Evolutionary conservation across 2,797 vertebrate species (phyloP), one percentile per base, ranked within the genome.

Genomic region (Lagorchestes hirsutus): DNA sequence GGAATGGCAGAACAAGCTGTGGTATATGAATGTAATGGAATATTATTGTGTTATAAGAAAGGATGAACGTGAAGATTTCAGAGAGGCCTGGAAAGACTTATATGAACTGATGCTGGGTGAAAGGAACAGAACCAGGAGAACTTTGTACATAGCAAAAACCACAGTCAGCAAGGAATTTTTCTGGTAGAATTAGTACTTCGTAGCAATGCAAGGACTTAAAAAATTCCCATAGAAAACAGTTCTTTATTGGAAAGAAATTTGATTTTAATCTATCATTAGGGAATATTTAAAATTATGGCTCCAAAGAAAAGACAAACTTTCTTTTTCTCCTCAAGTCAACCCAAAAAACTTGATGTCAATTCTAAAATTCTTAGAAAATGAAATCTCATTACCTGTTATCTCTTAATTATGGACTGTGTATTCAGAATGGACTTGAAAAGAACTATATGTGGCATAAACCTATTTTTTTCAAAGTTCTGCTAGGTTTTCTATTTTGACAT

Each of bases 231-330:
- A 40, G 55, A 5, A 95, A 96, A 92, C 74, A 56, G 92, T 95
- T 94, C 97, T 96, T 96, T 56, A 93, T 95, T 92, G 94, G 67
- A 95, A 29, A 67, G 94, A 54, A 92, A 94, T 5, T 94, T 50
- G 18, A 91, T 96, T 97, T 93, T 91, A 91, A 94, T 55, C 87
- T 96, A 52, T 90, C 97, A 96, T 96, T 93, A 93, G 94, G 93
- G 57, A 93, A 67, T 58, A 95, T 59, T 95, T 96, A 95, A 94
- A 95, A 96, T 55, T 14, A 91, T 52, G 90, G 50, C 92, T 95
- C 46, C 93, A 93, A 97, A 94, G 90, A 92, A 94, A 93, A 96
- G 93, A 96, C 40, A 94, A 91, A 92, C 54, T 95, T 93, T 96
- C 90, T 96, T 50, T 96, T 46, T 94, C 93, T 93, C 91, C 95